Conservation (phyloP, 2,888 invertebrate genomes). For the Ephialtes manifestator region DNA sequence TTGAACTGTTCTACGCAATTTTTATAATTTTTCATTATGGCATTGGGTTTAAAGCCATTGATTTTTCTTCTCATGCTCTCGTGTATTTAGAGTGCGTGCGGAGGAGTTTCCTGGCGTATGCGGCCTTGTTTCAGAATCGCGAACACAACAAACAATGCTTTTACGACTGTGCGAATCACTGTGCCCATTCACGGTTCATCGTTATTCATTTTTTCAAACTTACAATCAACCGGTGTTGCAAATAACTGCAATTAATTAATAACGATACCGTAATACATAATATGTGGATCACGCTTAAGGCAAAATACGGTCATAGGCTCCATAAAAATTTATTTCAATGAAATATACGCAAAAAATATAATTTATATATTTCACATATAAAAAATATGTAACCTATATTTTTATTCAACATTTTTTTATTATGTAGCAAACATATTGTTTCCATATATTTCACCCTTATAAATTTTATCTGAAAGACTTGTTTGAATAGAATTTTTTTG, state of each 20-base stretch:
- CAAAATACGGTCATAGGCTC: too few relatives aligned
- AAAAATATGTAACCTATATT: too few relatives aligned
- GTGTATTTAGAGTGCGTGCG: conserved; percentile 41
- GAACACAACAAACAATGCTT: conserved; percentile 15
- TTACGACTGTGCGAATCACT: conserved; percentile 27
- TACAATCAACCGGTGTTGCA: background rate
- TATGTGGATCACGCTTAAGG: too few relatives aligned
- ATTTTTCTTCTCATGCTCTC: conserved; percentile 33
- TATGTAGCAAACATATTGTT: too few relatives aligned
- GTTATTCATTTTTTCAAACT: conserved; percentile 1
- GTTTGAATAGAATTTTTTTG: too few relatives aligned
- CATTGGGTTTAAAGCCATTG: background rate
- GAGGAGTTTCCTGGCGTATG: conserved; percentile 38
- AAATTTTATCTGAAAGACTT: too few relatives aligned
- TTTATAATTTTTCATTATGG: background rate
- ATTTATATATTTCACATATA: too few relatives aligned
- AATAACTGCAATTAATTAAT: background rate
- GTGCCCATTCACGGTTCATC: conserved; percentile 26
- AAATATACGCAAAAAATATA: too few relatives aligned
- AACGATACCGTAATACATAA: background rate
- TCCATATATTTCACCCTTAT: too few relatives aligned
- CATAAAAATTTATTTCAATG: too few relatives aligned
- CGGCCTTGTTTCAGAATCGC: conserved; percentile 42
- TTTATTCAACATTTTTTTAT: too few relatives aligned
- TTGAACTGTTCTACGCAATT: background rate